Base-by-base conservation (phyloP, 2,888 invertebrate species). In the Hylaea fasciaria region DNA sequence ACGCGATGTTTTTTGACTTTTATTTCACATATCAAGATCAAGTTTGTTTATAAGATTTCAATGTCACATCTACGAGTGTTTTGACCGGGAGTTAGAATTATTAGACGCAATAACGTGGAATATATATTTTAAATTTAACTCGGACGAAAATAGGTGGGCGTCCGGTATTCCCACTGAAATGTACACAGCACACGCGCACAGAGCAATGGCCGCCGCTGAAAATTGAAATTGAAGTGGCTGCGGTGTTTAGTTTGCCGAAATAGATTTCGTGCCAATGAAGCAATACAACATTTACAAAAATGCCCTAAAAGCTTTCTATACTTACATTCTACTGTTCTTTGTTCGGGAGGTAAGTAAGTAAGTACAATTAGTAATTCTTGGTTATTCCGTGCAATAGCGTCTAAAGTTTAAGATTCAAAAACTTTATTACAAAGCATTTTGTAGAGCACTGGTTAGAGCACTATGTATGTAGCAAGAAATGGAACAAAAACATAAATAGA, bases 121-220 rank as follows among this genome's bases (percentile, higher is more conserved):
- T 82, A 76, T 76, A 77, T 71, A 77, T 79, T 80, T 81, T 82
- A 83, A 77, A 82, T 83, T 79, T 85, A 86, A 82, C 77, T 66
- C 65, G 68, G 73, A 82, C 81, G 77, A 85, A 87, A 87, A 87
- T 87, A 87, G 85, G 87, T 88, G 85, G 85, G 87, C 82, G 88
- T 83, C 74, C 80, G 75, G 54, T 60, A 57, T 57, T 44, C 47
- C 48, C 39, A 39, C 39, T 22, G 37, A 49, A 35, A 45, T 51
- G 60, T 58, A 55, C 58, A 56, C 73, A 74, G 74, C 69, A 63
- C 67, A n/a, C n/a, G 22, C 2, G 5, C 2, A 5, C 3, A 75
- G 87, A 84, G 81, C 88, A 84, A 81, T 77, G 88, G 76, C 85
- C 86, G 79, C 61, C 63, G 71, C 76, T 77, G 74, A 78, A 82